These are phyloP conservation scores for Aleiodes sp. DNA, from an alignment of 1,140 invertebrate genomes.

Conservation along the genomic window DNA sequence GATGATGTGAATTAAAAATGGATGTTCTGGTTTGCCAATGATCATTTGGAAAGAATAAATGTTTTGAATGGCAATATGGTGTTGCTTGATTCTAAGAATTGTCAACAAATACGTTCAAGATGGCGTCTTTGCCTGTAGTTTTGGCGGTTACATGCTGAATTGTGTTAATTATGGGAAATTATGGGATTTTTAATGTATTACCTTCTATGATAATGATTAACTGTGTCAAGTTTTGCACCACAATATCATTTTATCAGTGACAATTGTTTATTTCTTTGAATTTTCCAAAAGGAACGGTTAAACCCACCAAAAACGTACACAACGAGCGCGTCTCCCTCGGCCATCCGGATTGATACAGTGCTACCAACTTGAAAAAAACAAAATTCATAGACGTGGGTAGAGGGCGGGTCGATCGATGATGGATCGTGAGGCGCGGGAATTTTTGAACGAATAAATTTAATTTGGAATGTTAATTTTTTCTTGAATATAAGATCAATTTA, in stretches of 20 bases:
- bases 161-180: slow-evolving; percentile 26
- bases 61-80: slow-evolving; percentile 29
- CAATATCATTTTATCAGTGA: background rate
- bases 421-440: too few relatives aligned
- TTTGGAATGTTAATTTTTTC: too few relatives aligned
- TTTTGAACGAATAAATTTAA: too few relatives aligned
- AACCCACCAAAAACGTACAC: slow-evolving; percentile 1
- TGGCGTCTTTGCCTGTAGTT: slow-evolving; percentile 50
- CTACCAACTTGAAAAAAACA: background rate
- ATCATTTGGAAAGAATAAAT: slow-evolving; percentile 27
- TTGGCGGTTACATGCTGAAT: slow-evolving; percentile 50
- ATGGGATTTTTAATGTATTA: slow-evolving; percentile 33
- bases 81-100: slow-evolving; percentile 41
- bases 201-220: slow-evolving; percentile 20
- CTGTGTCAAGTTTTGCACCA: background rate
- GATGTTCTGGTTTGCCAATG: background rate
- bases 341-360: background rate
- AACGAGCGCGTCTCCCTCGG: slow-evolving; percentile 4
- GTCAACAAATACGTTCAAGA: slow-evolving; percentile 55
- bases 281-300: background rate
- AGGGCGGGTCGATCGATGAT: too few relatives aligned
- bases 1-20: background rate
- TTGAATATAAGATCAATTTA: too few relatives aligned
- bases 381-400: too few relatives aligned
- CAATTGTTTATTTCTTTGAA: background rate